These are phyloP conservation scores for Enteromius unitaeniatus DNA, from an alignment of 2,797 vertebrate species.

Conservation along the genomic window DNA sequence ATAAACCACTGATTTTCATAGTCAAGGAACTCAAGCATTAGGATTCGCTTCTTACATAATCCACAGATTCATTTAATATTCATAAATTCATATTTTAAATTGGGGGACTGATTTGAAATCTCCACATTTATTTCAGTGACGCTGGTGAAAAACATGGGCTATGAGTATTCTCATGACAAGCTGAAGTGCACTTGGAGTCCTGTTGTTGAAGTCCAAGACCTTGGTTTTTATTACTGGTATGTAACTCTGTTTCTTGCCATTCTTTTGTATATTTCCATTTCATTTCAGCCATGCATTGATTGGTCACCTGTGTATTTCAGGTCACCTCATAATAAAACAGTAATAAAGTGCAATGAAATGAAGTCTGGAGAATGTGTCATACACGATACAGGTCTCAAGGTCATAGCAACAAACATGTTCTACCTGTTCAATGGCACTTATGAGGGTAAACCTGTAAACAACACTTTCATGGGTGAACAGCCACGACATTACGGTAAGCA, in stretches of 20 bases:
- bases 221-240: slow-evolving; percentile 30
- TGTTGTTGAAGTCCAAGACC: neutral
- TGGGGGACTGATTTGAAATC: neutral
- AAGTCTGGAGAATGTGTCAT: neutral
- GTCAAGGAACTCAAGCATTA: neutral
- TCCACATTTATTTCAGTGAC: neutral
- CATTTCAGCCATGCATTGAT: neutral
- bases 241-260: neutral
- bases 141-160: neutral
- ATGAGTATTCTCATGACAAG: neutral
- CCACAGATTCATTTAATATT: neutral
- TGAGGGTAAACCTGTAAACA: neutral
- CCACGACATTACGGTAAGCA: neutral
- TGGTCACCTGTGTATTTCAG: neutral
- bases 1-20: neutral
- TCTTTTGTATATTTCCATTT: neutral
- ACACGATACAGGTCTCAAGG: accelerated
- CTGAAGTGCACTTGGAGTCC: neutral
- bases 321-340: accelerated
- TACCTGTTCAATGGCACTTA: slow-evolving; percentile 21
- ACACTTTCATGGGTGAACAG: accelerated
- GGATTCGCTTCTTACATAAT: neutral
- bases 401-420: accelerated
- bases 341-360: neutral
- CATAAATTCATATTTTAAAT: neutral